These are phyloP conservation scores for Alexandromys fortis DNA, from an alignment of 2,113 vertebrate genomes.

Conservation along the genomic window DNA sequence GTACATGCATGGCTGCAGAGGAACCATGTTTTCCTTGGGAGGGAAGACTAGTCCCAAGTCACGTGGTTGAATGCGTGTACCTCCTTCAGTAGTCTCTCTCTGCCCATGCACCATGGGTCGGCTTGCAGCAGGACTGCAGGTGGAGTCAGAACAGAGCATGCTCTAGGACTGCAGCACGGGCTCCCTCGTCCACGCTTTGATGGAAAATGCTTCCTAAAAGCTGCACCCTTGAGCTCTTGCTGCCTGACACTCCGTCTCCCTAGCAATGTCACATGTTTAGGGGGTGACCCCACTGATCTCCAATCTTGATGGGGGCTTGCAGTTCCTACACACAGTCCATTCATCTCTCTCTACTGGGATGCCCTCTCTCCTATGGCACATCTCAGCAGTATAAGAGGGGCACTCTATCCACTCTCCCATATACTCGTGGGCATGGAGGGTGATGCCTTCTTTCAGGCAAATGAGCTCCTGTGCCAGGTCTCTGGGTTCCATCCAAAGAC, in stretches of 20 bases:
- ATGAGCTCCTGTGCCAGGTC: fast-evolving
- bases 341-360: neutral
- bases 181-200: no score
- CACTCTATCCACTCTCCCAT: neutral
- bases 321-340: fast-evolving
- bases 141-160: no score
- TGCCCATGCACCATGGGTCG: fast-evolving
- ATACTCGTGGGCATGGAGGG: neutral
- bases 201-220: no score
- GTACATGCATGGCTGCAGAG: fast-evolving
- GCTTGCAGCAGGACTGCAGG: no score
- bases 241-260: neutral
- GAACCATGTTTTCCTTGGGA: neutral
- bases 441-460: neutral
- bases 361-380: neutral
- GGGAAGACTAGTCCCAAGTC: neutral
- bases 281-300: fast-evolving
- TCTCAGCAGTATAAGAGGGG: fast-evolving
- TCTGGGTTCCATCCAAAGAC: neutral
- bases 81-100: no score
- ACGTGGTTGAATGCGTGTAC: fast-evolving
- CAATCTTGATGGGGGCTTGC: fast-evolving
- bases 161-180: fast-evolving
- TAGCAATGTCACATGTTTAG: neutral
- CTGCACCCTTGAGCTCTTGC: neutral